These are phyloP conservation scores for Endotricha flammealis DNA, from an alignment of 2,888 invertebrate species.

Conservation along the genomic window DNA sequence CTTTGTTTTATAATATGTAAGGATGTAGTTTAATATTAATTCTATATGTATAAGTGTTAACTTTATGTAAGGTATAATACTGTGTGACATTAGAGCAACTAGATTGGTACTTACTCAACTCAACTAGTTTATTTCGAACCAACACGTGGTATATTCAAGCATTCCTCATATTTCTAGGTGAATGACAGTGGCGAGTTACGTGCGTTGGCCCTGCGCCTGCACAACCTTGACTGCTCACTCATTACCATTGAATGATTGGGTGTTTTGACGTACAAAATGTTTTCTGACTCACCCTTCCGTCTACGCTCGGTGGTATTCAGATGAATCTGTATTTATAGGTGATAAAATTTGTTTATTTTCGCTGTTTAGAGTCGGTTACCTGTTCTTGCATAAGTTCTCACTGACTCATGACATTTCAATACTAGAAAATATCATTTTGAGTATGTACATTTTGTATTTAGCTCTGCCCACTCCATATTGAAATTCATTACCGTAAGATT, in stretches of 20 bases:
- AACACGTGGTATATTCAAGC: conserved; percentile 8
- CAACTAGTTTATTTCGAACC: not conserved
- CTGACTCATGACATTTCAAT: conserved; percentile 5
- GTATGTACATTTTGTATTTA: too few species aligned
- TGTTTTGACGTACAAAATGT: conserved; percentile 22
- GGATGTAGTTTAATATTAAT: too few species aligned
- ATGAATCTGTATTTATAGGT: conserved; percentile 25
- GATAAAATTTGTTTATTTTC: conserved; percentile 11
- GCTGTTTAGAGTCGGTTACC: conserved; percentile 3
- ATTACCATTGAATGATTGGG: conserved; percentile 27
- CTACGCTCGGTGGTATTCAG: conserved; percentile 26
- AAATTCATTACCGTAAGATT: too few species aligned
- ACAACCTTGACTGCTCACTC: conserved; percentile 22
- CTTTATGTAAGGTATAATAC: too few species aligned
- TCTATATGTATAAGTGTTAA: too few species aligned
- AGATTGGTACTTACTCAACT: too few species aligned
- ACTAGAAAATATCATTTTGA: too few species aligned
- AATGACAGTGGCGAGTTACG: conserved; percentile 18
- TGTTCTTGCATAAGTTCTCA: conserved; percentile 2
- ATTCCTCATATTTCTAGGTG: conserved; percentile 16
- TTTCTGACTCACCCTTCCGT: conserved; percentile 33
- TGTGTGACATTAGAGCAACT: too few species aligned
- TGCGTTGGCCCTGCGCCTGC: conserved; percentile 25
- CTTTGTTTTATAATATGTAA: too few species aligned
- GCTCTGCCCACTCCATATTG: too few species aligned